These are phyloP conservation scores for Bombycilla garrulus DNA, from an alignment of 2,113 vertebrate species.

Conservation along the genomic window DNA sequence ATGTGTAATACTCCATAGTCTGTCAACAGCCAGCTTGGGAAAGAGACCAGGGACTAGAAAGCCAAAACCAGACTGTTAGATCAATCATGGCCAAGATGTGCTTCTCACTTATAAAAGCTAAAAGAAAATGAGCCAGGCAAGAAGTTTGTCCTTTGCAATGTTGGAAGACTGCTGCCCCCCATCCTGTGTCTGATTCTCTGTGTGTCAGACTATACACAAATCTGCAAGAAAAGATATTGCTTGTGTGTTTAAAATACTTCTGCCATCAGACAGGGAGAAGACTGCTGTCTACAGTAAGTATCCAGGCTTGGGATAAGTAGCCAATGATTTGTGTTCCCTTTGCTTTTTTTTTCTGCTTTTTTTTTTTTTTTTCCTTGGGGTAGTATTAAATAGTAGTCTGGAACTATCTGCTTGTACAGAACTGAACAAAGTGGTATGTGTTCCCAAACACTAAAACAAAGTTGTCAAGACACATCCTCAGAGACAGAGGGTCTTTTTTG, in stretches of 20 bases:
- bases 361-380: not conserved
- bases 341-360: not conserved
- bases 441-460: slow-evolving; percentile 59
- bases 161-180: not conserved
- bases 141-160: not conserved
- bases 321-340: not conserved
- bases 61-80: slow-evolving; percentile 38
- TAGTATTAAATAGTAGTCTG: slow-evolving; percentile 4
- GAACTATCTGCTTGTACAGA: not conserved
- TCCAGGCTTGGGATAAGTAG: not conserved
- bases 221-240: not conserved
- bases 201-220: not conserved
- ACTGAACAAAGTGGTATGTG: not conserved
- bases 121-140: not conserved
- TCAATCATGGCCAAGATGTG: slow-evolving; percentile 16
- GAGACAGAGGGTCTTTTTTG: slow-evolving; percentile 48
- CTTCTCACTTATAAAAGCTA: slow-evolving; percentile 12
- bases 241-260: not conserved
- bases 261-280: not conserved
- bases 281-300: not conserved
- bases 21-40: slow-evolving; percentile 50
- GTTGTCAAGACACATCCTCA: slow-evolving; percentile 50
- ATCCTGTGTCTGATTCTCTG: not conserved
- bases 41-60: slow-evolving; percentile 25
- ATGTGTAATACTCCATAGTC: slow-evolving; percentile 21